phyloP scores from a whole-genome alignment of 2,888 invertebrate species.

The Xylota sylvarum region DNA sequence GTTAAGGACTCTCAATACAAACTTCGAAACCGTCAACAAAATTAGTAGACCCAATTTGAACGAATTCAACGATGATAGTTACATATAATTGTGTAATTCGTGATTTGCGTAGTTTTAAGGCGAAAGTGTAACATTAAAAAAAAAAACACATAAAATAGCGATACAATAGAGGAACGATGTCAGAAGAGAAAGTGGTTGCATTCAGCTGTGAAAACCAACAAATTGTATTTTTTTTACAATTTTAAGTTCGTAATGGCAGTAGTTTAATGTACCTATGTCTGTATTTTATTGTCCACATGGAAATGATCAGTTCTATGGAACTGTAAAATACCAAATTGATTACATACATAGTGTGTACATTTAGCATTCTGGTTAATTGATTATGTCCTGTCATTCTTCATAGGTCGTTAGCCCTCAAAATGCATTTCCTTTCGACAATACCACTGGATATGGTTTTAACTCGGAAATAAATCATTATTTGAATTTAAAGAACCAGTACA shows the following conservation, averaged over 20 bases:
- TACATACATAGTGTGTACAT: too few relatives aligned
- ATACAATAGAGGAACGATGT: not conserved
- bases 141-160: not conserved
- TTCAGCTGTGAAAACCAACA: not conserved
- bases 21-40: slow-evolving; percentile 61
- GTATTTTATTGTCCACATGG: not conserved
- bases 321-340: too few relatives aligned
- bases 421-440: too few relatives aligned
- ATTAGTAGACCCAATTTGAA: slow-evolving; percentile 71
- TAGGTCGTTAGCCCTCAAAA: too few relatives aligned
- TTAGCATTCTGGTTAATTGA: too few relatives aligned
- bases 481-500: too few relatives aligned
- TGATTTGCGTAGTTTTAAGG: not conserved
- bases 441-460: too few relatives aligned
- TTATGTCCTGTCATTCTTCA: too few relatives aligned
- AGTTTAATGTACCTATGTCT: too few relatives aligned
- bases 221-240: not conserved
- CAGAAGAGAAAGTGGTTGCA: not conserved
- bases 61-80: slow-evolving; percentile 79
- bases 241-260: not conserved
- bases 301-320: too few relatives aligned
- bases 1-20: slow-evolving; percentile 68
- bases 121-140: not conserved
- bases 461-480: too few relatives aligned
- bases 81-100: slow-evolving; percentile 72